Percentiles rank a stretch among this genome's conserved stretches.
Conservation (phyloP, 2,113 vertebrate genomes). For the Malurus melanocephalus region DNA sequence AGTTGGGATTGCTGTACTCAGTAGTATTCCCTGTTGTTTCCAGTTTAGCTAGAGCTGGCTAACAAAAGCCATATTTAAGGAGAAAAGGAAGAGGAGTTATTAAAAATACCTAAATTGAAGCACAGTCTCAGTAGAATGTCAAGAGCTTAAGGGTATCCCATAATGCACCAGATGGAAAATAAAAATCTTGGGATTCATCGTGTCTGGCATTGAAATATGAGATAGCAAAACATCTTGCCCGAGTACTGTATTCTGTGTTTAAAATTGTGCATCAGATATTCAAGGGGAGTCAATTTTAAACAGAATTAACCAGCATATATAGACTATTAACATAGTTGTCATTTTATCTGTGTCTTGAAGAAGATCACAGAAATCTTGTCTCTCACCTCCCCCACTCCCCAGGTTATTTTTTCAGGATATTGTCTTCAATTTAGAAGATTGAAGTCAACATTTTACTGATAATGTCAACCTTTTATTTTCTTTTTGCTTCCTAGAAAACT, state of each 20-base stretch:
- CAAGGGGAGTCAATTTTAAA: background rate
- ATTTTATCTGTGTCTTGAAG: background rate
- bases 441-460: background rate
- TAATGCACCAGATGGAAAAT: background rate
- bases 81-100: conserved; percentile 11
- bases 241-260: background rate
- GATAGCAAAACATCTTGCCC: background rate
- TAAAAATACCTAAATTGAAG: conserved; percentile 32
- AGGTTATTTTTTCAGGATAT: background rate
- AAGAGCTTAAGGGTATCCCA: background rate
- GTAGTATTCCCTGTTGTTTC: conserved; percentile 35
- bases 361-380: background rate
- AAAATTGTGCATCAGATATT: background rate
- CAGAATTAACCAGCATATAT: background rate
- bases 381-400: background rate
- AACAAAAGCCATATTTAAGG: conserved; percentile 20
- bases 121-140: conserved; percentile 8
- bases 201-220: background rate
- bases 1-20: background rate
- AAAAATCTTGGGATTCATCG: background rate
- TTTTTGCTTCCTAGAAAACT: background rate
- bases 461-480: background rate
- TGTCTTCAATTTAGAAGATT: background rate
- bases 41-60: background rate
- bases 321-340: background rate